Evolutionary conservation across 2,113 vertebrate species (phyloP).

Genomic region (Bos indicus): DNA sequence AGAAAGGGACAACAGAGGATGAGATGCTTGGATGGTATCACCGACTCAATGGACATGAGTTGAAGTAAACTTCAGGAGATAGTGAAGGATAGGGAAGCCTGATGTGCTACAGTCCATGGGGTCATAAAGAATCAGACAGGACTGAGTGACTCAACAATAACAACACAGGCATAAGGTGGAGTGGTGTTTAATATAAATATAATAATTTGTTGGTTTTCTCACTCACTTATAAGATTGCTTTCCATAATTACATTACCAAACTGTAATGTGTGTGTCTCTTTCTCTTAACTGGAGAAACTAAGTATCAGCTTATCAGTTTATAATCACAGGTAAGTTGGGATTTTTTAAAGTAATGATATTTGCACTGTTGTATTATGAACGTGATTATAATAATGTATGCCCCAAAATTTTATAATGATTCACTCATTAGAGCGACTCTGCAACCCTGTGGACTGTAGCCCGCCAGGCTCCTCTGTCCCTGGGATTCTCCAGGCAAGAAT

Average conservation of each 20-base stretch:
- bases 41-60: background rate
- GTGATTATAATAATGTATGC: background rate
- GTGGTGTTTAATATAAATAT: background rate
- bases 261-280: background rate
- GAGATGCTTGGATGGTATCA: background rate
- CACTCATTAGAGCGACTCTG: background rate
- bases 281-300: background rate
- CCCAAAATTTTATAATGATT: background rate
- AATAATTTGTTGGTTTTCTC: background rate
- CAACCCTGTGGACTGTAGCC: too few species aligned
- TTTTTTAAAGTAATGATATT: background rate
- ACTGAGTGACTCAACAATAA: background rate
- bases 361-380: background rate
- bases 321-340: background rate
- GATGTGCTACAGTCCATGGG: background rate
- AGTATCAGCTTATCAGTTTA: background rate
- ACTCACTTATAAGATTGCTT: background rate
- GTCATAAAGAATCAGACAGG: background rate
- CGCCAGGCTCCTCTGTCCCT: too few species aligned
- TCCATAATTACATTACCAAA: background rate
- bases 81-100: background rate
- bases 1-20: background rate
- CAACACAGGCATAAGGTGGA: background rate
- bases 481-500: too few species aligned
- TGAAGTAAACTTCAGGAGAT: background rate